Conservation (phyloP, 2,113 vertebrate species). For the Trochalopteron elliotii region DNA sequence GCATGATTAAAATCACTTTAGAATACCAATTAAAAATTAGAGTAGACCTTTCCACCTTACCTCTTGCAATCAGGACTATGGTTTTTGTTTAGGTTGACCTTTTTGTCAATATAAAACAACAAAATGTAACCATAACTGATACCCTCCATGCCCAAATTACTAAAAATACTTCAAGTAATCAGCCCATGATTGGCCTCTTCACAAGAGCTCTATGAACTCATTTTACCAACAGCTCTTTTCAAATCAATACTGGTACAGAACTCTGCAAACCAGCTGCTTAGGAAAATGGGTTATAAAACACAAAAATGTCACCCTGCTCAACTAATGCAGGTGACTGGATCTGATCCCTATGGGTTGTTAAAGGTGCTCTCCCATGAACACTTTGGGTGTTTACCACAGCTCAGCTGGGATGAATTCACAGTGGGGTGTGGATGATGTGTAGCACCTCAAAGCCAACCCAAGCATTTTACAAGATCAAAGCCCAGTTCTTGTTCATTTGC, state of each 20-base stretch:
- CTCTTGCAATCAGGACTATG: neutral
- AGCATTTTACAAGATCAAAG: neutral
- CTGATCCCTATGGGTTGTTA: neutral
- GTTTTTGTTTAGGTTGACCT: neutral
- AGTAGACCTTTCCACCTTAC: neutral
- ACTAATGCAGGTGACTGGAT: neutral
- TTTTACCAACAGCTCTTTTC: neutral
- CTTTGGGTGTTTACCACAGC: neutral
- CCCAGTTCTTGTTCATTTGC: neutral
- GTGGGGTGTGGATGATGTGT: neutral
- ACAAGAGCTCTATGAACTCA: neutral
- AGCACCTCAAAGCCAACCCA: neutral
- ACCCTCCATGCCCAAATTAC: neutral
- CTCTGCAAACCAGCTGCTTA: neutral
- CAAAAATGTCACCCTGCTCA: neutral
- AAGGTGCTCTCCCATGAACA: neutral
- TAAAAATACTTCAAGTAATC: neutral
- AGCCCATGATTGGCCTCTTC: neutral
- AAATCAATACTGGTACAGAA: rapidly evolving
- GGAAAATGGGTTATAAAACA: neutral
- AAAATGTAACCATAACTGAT: neutral
- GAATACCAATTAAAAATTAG: neutral
- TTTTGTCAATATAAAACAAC: neutral
- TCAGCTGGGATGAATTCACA: neutral
- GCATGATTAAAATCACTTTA: neutral